Evolutionary conservation across 1,140 invertebrate genomes (phyloP).

Genomic region (Ericerus pela): DNA sequence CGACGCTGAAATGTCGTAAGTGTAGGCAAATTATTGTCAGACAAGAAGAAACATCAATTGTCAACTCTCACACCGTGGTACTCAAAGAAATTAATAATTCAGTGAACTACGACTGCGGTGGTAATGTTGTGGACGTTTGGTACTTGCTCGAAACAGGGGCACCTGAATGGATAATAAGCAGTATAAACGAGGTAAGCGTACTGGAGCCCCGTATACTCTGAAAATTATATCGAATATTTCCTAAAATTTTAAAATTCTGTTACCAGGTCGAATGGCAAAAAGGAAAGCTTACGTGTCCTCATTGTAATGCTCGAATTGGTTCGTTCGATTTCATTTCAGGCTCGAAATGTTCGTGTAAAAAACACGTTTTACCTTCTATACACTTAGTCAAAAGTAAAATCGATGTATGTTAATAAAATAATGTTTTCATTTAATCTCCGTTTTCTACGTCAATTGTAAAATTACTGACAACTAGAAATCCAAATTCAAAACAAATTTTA

Average conservation of each 20-base stretch:
- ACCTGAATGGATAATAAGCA: constrained; percentile 21
- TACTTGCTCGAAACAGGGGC: constrained; percentile 18
- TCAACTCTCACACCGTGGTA: not conserved
- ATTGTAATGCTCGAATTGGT: constrained; percentile 40
- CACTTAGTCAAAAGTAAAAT: constrained; percentile 40
- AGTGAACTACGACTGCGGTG: constrained; percentile 12
- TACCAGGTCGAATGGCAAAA: constrained; percentile 37
- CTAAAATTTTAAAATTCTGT: constrained; percentile 4
- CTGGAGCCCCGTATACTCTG: not conserved
- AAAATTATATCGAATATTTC: not conserved
- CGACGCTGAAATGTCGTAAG: not conserved
- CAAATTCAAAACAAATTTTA: no score
- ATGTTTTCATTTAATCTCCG: not conserved
- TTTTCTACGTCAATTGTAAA: no score
- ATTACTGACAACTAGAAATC: no score
- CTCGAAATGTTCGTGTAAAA: constrained; percentile 38
- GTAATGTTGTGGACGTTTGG: constrained; percentile 19
- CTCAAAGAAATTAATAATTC: not conserved
- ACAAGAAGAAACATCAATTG: not conserved
- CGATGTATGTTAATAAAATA: constrained; percentile 26
- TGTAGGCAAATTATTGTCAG: not conserved
- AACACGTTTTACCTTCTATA: constrained; percentile 35
- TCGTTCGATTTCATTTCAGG: constrained; percentile 46
- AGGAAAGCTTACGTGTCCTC: constrained; percentile 43
- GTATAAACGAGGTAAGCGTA: constrained; percentile 20